Percentiles rank a stretch among this genome's conserved stretches.
Conservation (phyloP, 2,888 invertebrate species). For the Amblyjoppa fuscipennis region DNA sequence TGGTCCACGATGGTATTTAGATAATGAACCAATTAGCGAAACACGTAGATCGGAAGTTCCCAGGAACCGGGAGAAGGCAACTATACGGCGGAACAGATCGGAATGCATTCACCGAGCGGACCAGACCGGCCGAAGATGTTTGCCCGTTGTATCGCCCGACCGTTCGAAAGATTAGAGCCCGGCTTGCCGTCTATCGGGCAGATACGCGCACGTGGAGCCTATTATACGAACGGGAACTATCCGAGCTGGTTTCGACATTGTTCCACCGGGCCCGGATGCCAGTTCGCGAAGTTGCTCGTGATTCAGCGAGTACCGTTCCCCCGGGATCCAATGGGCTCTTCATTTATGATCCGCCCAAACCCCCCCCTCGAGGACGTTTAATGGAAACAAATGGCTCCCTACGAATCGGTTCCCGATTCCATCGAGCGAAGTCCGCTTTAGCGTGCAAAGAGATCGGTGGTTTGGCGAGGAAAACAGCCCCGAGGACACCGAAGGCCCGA, state of each 20-base stretch:
- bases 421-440: neutral
- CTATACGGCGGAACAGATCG: conserved; percentile 23
- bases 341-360: conserved; percentile 3
- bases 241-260: conserved; percentile 48
- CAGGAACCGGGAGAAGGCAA: neutral
- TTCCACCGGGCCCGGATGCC: conserved; percentile 39
- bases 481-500: too few relatives aligned
- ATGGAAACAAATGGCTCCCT: conserved; percentile 26
- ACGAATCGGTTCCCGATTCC: conserved; percentile 42
- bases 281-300: conserved; percentile 50
- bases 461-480: conserved; percentile 29
- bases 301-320: conserved; percentile 46
- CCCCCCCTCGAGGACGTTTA: conserved; percentile 11
- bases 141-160: conserved; percentile 33
- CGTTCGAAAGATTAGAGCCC: conserved; percentile 57
- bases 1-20: conserved; percentile 68
- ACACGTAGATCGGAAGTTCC: conserved; percentile 44
- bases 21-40: conserved; percentile 75
- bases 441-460: conserved; percentile 1
- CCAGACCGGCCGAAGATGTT: conserved; percentile 48
- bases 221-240: conserved; percentile 51
- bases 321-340: conserved; percentile 16
- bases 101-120: conserved; percentile 31
- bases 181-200: conserved; percentile 40
- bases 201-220: conserved; percentile 58